Evolutionary conservation across 1,140 invertebrate genomes (phyloP), one percentile per base, ranked within the genome.

Genomic region (Bombus haemorrhoidalis): DNA sequence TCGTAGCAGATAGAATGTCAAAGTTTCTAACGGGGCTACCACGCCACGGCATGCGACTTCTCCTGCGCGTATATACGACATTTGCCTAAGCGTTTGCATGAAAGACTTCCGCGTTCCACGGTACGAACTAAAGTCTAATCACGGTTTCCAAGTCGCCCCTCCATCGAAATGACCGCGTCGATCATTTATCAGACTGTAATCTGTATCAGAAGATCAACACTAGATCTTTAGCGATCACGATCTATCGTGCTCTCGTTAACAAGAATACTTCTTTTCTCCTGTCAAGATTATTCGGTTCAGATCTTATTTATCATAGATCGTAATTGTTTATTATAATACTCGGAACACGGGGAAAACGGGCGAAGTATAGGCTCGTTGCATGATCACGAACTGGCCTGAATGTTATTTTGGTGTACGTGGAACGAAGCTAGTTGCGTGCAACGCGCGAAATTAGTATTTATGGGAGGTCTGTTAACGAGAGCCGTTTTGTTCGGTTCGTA

Each of bases 41-140:
- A 18, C 53, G 73, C 37, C 37, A 34, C 37, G 53, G 73, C 57
- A 47, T 62, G 75, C 80, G 74, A 81, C 76, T 77, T 62, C 75
- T 83, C 75, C 82, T 39, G 74, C 59, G 62, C 62, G 57, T 68
- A n/a, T 9, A 43, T 62, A 81, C 81, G 78, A 81, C 80, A 87
- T 82, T 90, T 87, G 74, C 78, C 34, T 89, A 89, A 83, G 76
- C 64, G 66, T 83, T 59, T 62, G 34, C 57, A 34, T 39, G 86
- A 71, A 71, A 88, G 37, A 75, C 86, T 86, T 77, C 80, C 86
- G 83, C 86, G 86, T 86, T 88, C 75, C 72, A 86, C 15, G 66
- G 15, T 25, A 43, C 39, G 8, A 53, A 81, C 81, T 83, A 84
- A 85, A 82, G 68, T 87, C 86, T 88, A 79, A 88, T 83, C 85